Base-by-base conservation (phyloP, 2,888 invertebrate species). In the Drosophila kokeensis region DNA sequence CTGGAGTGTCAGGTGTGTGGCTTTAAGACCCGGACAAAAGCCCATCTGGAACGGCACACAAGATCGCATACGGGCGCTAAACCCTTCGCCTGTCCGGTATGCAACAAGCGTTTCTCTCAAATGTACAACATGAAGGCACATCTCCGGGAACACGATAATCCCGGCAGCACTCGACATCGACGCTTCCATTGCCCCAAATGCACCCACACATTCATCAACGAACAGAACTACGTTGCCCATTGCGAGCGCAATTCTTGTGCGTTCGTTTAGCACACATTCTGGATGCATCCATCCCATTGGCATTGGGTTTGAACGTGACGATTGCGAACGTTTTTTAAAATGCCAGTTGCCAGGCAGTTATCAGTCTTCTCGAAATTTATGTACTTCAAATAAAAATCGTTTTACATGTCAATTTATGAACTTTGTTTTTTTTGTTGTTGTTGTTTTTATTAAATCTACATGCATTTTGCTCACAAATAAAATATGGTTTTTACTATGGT, bases 11-110 rank as follows among this genome's bases (percentile, higher is more conserved):
- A 83, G 15, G 81, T 90, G 7, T 94, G 94, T 70, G 92, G 93
- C 36, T 89, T 93, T 34, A 92, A 92, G 42, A 91, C 94, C 15
- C 87, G 93, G 27, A 94, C 94, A 24, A 94, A 92, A 42, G 94
- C 94, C 4, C 94, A 94, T 79, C 84, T 94, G 32, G 93, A 93
- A 59, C 89, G 94, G 15, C 94, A 94, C 72, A 91, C 93, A 83
- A 91, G 93, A 34, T 93, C 93, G 0, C 94, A 94, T 76, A 93
- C 94, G 0, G 94, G 94, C 4, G 91, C 88, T 27, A 89, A 90
- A 11, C 89, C 89, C 0, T 89, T 81, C 15, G 78, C 83, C 42
- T 89, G 89, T 13, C 89, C 90, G 0, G 77, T 88, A 10, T 89
- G 89, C 61, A 88, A 84, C 13, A 90, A 89, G 59, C 87, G 90